These are phyloP conservation scores for Mesoclemmys tuberculata DNA, from an alignment of 2,113 vertebrate genomes.

Conservation along the genomic window DNA sequence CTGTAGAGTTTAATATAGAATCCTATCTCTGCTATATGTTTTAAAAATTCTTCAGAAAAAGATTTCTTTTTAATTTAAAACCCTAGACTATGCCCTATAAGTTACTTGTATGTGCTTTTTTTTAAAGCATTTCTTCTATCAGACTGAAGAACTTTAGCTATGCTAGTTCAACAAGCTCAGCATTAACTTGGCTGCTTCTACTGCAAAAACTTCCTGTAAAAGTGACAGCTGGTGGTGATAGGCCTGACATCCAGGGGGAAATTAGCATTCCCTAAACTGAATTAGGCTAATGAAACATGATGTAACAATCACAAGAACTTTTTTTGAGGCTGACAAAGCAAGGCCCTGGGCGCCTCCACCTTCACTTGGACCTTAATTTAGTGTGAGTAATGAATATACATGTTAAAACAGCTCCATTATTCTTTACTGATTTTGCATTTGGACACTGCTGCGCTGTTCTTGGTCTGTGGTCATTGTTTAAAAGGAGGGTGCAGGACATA, in stretches of 20 bases:
- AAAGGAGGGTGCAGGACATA: constrained; percentile 27
- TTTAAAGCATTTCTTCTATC: background rate
- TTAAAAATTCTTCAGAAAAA: background rate
- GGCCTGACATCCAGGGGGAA: background rate
- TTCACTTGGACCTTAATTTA: background rate
- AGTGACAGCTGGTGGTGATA: background rate
- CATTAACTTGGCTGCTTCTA: background rate
- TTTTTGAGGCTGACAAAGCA: constrained; percentile 18
- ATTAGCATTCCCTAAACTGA: constrained; percentile 17
- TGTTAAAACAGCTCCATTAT: constrained; percentile 44
- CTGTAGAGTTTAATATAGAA: background rate
- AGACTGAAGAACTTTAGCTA: fast-evolving
- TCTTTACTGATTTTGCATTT: background rate
- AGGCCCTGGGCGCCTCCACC: background rate
- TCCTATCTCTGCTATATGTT: background rate
- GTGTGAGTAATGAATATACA: background rate
- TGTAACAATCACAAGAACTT: background rate
- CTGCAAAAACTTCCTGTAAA: background rate
- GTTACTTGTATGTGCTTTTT: background rate
- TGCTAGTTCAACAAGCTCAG: background rate
- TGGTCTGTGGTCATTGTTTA: background rate
- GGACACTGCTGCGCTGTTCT: background rate
- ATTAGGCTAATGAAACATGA: constrained; percentile 37
- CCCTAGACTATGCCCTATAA: background rate
- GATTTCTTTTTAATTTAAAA: background rate